A percentile compares a stretch with the other conserved stretches of the same genome.
Evolutionary conservation across 2,888 invertebrate genomes (phyloP).

Genomic region (Ceratothoa steindachneri): DNA sequence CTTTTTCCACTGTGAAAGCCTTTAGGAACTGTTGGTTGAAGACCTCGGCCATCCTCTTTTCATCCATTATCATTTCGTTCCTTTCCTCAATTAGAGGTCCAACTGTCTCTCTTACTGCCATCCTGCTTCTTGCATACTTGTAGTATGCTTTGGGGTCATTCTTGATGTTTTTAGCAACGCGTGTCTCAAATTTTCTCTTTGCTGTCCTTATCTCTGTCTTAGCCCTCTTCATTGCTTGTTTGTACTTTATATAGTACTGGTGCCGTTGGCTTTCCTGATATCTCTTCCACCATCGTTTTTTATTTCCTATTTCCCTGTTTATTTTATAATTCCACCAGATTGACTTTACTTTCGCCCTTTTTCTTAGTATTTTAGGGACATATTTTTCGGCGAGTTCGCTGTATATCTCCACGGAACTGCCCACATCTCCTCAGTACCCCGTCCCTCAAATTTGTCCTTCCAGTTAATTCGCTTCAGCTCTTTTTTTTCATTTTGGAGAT

Average conservation of each 20-base stretch:
- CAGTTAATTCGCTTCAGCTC: neutral
- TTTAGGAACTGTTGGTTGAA: neutral
- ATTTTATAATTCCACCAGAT: conserved; percentile 3
- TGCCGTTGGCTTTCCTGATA: neutral
- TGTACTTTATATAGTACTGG: neutral
- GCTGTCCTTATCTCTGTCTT: neutral
- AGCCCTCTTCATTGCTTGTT: neutral
- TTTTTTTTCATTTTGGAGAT: too few species aligned
- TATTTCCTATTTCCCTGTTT: neutral
- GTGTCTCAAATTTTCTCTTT: neutral
- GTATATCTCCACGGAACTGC: neutral
- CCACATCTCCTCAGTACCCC: neutral
- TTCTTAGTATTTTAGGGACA: neutral
- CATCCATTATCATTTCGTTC: neutral
- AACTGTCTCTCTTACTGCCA: neutral
- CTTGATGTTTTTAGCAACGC: neutral
- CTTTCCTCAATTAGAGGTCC: neutral
- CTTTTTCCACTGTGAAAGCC: neutral
- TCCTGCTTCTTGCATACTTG: neutral
- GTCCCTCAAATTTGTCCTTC: neutral
- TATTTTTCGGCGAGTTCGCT: neutral
- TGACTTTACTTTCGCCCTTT: neutral
- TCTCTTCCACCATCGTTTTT: neutral
- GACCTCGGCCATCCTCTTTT: neutral
- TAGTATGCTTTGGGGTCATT: conserved; percentile 4